Base-by-base conservation (phyloP, 2,888 invertebrate genomes). In the Caenorhabditis zanzibari region DNA sequence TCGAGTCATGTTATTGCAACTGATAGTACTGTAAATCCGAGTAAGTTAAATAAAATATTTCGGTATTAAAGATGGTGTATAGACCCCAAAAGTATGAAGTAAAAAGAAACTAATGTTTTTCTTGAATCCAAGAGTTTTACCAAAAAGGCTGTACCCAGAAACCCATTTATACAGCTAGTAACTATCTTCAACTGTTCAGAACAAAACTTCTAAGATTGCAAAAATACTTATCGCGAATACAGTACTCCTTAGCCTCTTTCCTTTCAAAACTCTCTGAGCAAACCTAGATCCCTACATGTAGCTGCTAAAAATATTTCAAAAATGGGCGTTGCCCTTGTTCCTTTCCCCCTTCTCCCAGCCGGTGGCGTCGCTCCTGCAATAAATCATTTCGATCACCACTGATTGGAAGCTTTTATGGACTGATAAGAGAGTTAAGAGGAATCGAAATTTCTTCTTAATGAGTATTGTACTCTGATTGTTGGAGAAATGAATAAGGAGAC, bases 311-410 rank as follows among this genome's bases (percentile, higher is more conserved):
- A 63, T 44, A 38, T 44, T 26, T 41, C 7, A 9, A 63, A 19
- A 49, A 19, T 35, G 66, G 66, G 66, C 66, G 66, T 66, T 22
- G 28, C 35, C 66, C 61, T 49, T 26, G 66, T 35, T 66, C 49
- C 58, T 16, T 61, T 61, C 7, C 47, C 14, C 14, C 19, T 10
- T n/a, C 47, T 19, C 47, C 19, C 47, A 47, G 19, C 58, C 66
- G 49, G 52, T 35, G 66, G 49, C 66, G 32, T 35, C 22, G 49
- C 52, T 66, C 66, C 66, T 66, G 66, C 66, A 66, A 66, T 71
- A 71, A 71, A 71, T 71, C 71, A 71, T 71, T 71, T 58, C 58
- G 56, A 71, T 71, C 71, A 71, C 41, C 71, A 71, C 71, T 28
- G 71, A 71, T 71, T 71, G 71, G 71, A 58, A 71, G 71, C 71